A percentile compares a stretch with the other conserved stretches of the same genome.
phyloP scores from a whole-genome alignment of 2,113 vertebrate species.

The Bucco capensis region DNA sequence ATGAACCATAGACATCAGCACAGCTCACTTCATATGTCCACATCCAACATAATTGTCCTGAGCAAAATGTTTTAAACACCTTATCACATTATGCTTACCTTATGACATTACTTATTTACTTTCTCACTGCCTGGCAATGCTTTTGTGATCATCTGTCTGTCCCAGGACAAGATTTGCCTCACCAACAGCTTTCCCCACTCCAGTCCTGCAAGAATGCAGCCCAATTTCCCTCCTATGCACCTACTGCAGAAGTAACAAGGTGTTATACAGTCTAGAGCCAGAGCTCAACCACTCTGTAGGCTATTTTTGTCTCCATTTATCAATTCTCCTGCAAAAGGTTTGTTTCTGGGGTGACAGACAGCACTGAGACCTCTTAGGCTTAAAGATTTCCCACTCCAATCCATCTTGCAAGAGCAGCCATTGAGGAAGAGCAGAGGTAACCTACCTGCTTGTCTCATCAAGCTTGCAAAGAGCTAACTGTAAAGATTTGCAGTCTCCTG shows the following conservation, averaged over 20 bases:
- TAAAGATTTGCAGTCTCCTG: neutral
- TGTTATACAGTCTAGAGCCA: neutral
- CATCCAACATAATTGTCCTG: fast-evolving
- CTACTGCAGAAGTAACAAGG: neutral
- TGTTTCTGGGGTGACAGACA: neutral
- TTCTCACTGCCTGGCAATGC: neutral
- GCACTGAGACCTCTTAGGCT: neutral
- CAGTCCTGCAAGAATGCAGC: neutral
- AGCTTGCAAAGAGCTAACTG: neutral
- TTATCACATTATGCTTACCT: neutral
- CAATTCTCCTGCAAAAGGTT: neutral
- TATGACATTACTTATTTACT: neutral
- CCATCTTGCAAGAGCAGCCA: neutral
- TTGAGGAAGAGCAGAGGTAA: neutral
- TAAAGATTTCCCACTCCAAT: neutral
- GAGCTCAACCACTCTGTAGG: neutral
- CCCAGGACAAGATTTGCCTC: neutral
- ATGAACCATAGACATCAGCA: neutral
- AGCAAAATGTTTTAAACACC: neutral
- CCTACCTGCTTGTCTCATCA: neutral
- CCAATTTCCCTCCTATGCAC: neutral
- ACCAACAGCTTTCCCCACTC: neutral
- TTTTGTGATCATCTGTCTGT: neutral
- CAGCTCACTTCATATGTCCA: neutral
- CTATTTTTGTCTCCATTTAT: neutral